phyloP scores from a whole-genome alignment of 1,140 invertebrate species.

The Cylas formicarius region DNA sequence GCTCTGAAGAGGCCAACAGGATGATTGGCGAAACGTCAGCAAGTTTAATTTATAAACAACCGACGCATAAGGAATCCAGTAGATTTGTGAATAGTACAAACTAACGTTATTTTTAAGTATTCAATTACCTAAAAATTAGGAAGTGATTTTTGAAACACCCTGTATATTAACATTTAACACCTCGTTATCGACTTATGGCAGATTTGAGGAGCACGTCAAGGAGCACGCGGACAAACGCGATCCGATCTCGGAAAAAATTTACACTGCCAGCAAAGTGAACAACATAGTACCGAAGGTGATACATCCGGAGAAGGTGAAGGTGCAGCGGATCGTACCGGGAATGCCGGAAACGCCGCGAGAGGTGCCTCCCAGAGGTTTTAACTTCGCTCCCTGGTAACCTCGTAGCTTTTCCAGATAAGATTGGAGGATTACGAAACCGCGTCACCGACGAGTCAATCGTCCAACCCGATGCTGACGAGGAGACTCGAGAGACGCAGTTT shows the following conservation, averaged over 20 bases:
- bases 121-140: no score
- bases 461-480: slow-evolving; percentile 12
- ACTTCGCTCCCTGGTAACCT: background rate
- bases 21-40: no score
- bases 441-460: slow-evolving; percentile 1
- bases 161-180: no score
- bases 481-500: background rate
- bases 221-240: slow-evolving; percentile 32
- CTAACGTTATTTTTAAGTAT: no score
- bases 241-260: slow-evolving; percentile 32
- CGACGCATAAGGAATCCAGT: no score
- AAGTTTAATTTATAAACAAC: no score
- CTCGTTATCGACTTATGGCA: no score
- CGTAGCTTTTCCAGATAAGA: slow-evolving; percentile 11
- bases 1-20: no score
- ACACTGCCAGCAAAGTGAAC: slow-evolving; percentile 32
- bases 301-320: slow-evolving; percentile 27
- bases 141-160: no score
- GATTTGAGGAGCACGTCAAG: slow-evolving; percentile 34
- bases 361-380: slow-evolving; percentile 9
- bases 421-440: slow-evolving; percentile 11
- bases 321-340: slow-evolving; percentile 10
- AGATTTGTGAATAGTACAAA: no score
- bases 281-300: slow-evolving; percentile 30
- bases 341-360: slow-evolving; percentile 17